Conservation (phyloP, 2,797 vertebrate species). For the Gastrophryne carolinensis region DNA sequence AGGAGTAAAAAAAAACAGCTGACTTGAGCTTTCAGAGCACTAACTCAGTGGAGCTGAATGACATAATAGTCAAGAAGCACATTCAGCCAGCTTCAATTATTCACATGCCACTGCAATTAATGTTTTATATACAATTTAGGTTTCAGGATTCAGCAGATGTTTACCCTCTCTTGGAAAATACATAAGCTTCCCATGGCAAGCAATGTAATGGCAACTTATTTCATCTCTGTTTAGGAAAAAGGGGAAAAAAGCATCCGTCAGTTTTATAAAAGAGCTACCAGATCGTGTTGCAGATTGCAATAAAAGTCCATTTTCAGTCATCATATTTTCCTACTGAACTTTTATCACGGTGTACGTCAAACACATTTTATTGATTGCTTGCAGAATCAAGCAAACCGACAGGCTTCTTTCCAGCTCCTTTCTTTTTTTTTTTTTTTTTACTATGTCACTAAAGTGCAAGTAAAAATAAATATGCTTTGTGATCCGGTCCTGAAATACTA, state of each 20-base stretch:
- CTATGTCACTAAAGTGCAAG: slow-evolving; percentile 70
- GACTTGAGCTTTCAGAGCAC: slow-evolving; percentile 66
- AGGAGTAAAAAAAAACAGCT: slow-evolving; percentile 76
- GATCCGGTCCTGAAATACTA: slow-evolving; percentile 80
- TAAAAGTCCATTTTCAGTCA: slow-evolving; percentile 27
- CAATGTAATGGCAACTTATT: slow-evolving; percentile 27
- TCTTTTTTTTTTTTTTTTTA: slow-evolving; percentile 63
- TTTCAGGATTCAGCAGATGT: slow-evolving; percentile 22
- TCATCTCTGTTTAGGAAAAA: slow-evolving; percentile 2
- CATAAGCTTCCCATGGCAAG: slow-evolving; percentile 19
- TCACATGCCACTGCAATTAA: slow-evolving; percentile 66
- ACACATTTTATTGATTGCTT: slow-evolving; percentile 30
- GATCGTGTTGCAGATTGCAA: slow-evolving; percentile 21
- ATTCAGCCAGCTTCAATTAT: slow-evolving; percentile 72
- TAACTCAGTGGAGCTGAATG: slow-evolving; percentile 71
- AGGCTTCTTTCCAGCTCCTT: slow-evolving; percentile 55
- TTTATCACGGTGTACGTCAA: slow-evolving; percentile 31
- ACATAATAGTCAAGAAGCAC: slow-evolving; percentile 73
- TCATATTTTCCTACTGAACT: slow-evolving; percentile 33
- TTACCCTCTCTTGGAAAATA: slow-evolving; percentile 22
- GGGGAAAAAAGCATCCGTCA: slow-evolving; percentile 13
- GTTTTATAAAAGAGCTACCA: slow-evolving; percentile 17
- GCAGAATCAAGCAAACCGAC: slow-evolving; percentile 20
- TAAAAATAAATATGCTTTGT: slow-evolving; percentile 72
- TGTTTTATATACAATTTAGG: slow-evolving; percentile 37